Conservation (phyloP, 2,797 vertebrate genomes). For the Zenarchopterus dispar region DNA sequence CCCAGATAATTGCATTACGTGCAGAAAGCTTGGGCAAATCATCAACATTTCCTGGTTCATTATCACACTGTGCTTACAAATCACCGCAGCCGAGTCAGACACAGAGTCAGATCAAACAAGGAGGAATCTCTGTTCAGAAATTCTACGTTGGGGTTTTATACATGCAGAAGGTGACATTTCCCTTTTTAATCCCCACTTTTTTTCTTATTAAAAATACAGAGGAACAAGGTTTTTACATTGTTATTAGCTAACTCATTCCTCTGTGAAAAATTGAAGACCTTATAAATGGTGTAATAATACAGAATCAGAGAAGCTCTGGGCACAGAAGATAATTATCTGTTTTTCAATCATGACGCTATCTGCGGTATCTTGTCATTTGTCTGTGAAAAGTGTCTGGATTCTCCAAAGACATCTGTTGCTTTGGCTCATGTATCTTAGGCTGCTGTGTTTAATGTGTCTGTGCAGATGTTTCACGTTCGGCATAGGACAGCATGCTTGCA, state of each 20-base stretch:
- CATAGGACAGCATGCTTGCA: slow-evolving; percentile 88
- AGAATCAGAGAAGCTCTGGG: not conserved
- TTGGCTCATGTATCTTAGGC: slow-evolving; percentile 9
- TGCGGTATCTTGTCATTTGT: not conserved
- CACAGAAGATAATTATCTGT: too few relatives aligned
- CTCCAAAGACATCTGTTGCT: slow-evolving; percentile 15
- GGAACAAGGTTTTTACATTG: not conserved
- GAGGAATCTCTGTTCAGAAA: slow-evolving; percentile 19
- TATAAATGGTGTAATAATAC: slow-evolving; percentile 1
- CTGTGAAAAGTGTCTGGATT: slow-evolving; percentile 1
- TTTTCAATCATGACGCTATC: not conserved
- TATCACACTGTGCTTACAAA: slow-evolving; percentile 47
- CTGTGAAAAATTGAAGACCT: slow-evolving; percentile 4
- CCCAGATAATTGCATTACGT: slow-evolving; percentile 60
- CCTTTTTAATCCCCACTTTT: slow-evolving; percentile 38
- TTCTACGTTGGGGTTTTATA: slow-evolving; percentile 26
- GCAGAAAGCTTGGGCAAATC: slow-evolving; percentile 35
- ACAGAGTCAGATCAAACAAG: slow-evolving; percentile 41
- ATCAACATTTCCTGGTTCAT: slow-evolving; percentile 41
- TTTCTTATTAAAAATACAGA: slow-evolving; percentile 51
- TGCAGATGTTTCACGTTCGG: slow-evolving; percentile 93
- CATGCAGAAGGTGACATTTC: slow-evolving; percentile 42
- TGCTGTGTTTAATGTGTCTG: slow-evolving; percentile 35
- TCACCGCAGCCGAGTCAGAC: slow-evolving; percentile 20
- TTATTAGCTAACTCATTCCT: slow-evolving; percentile 31